Conservation (phyloP, 2,888 invertebrate genomes). For the Melieria picta region DNA sequence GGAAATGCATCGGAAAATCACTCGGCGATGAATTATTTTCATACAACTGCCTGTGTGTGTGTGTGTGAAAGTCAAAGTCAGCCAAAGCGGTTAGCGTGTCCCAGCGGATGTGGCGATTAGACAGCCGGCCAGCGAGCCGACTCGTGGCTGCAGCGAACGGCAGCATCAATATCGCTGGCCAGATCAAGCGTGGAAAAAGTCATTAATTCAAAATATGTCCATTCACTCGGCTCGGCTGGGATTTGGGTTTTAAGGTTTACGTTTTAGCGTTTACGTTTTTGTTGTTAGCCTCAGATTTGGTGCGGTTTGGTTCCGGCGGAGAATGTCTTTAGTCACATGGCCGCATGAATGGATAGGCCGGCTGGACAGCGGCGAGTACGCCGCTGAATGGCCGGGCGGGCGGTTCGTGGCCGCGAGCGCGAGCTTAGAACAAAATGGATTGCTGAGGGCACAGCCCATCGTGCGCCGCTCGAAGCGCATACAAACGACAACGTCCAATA, state of each 20-base stretch:
- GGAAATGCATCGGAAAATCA: not conserved
- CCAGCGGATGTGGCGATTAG: not conserved
- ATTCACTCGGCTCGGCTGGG: conserved; percentile 47
- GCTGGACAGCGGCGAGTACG: no score
- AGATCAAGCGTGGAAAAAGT: conserved; percentile 60
- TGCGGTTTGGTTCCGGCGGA: not conserved
- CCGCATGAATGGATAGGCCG: no score
- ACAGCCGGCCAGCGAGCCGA: conserved; percentile 13
- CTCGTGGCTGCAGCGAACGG: conserved; percentile 13
- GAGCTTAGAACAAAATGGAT: conserved; percentile 36
- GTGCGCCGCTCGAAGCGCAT: conserved; percentile 17
- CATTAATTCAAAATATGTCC: conserved; percentile 62
- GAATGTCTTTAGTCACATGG: not conserved
- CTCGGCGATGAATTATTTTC: not conserved
- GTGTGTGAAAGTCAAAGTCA: conserved; percentile 43
- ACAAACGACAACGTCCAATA: conserved; percentile 36
- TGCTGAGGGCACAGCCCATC: conserved; percentile 33
- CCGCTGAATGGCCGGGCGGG: not conserved
- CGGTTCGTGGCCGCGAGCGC: conserved; percentile 2
- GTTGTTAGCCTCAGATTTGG: not conserved
- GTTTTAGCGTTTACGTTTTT: not conserved
- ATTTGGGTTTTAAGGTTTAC: not conserved
- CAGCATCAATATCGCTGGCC: conserved; percentile 46
- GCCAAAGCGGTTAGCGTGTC: conserved; percentile 30
- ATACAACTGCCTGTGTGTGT: not conserved